Evolutionary conservation across 2,797 vertebrate genomes (phyloP).

Genomic region (Sebastes taczanowskii): DNA sequence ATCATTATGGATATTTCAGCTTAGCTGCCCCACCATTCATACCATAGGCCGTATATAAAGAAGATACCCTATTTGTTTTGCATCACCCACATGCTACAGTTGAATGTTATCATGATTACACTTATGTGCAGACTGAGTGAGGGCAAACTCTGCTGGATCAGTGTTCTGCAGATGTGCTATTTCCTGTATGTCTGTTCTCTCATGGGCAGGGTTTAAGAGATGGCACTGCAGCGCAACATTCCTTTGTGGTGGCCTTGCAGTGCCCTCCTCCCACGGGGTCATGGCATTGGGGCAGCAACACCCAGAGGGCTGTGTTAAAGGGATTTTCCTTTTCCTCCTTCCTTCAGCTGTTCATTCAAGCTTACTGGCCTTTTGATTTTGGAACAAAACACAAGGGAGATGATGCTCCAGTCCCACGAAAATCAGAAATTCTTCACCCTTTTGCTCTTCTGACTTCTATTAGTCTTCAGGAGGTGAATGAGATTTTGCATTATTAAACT

Average conservation of each 20-base stretch:
- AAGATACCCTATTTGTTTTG: background rate
- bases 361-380: background rate
- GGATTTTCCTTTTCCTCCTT: rapidly evolving
- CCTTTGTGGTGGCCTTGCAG: background rate
- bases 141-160: background rate
- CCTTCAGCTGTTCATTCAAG: background rate
- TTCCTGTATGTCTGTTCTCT: background rate
- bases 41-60: too few species aligned
- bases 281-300: background rate
- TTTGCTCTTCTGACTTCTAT: background rate
- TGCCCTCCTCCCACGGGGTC: background rate
- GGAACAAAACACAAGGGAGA: background rate
- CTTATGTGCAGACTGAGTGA: background rate
- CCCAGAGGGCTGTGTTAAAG: background rate
- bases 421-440: too few species aligned
- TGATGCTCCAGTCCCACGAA: background rate
- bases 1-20: too few species aligned
- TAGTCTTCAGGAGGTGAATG: background rate
- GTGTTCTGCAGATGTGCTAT: too few species aligned
- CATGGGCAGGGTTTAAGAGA: background rate
- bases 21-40: too few species aligned
- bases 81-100: background rate
- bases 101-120: background rate
- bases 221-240: background rate
- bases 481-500: background rate